These are phyloP conservation scores for Antennarius maculatus DNA, from an alignment of 2,797 vertebrate genomes.

Conservation along the genomic window DNA sequence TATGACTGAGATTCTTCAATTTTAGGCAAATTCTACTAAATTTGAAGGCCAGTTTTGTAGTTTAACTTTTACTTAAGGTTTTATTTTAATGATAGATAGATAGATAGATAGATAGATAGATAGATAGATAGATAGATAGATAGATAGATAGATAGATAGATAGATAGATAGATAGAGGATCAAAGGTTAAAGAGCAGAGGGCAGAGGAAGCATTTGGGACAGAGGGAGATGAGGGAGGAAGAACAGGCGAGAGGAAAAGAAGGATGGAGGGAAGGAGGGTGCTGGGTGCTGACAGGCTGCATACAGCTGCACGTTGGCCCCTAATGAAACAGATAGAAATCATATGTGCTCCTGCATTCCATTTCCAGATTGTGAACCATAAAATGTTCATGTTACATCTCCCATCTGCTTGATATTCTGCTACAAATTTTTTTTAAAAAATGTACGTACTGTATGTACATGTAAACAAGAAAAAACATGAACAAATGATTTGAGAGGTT, in stretches of 20 bases:
- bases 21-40: not conserved
- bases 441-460: too few species aligned
- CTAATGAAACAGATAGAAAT: conserved; percentile 35
- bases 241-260: conserved; percentile 64
- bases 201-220: conserved; percentile 80
- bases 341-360: conserved; percentile 31
- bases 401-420: conserved; percentile 7
- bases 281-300: conserved; percentile 71
- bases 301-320: conserved; percentile 68
- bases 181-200: conserved; percentile 74
- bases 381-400: not conserved
- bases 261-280: conserved; percentile 46
- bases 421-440: too few species aligned
- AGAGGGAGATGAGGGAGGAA: conserved; percentile 32
- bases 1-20: not conserved
- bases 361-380: conserved; percentile 6
- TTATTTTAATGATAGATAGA: too few species aligned
- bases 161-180: conserved; percentile 31
- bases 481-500: too few species aligned
- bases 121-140: too few species aligned
- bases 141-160: too few species aligned
- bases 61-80: too few species aligned
- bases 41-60: not conserved
- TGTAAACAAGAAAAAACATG: too few species aligned
- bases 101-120: too few species aligned